Evolutionary conservation across 1,140 invertebrate genomes (phyloP), one percentile per base, ranked within the genome.

Genomic region (Nasonia giraulti): DNA sequence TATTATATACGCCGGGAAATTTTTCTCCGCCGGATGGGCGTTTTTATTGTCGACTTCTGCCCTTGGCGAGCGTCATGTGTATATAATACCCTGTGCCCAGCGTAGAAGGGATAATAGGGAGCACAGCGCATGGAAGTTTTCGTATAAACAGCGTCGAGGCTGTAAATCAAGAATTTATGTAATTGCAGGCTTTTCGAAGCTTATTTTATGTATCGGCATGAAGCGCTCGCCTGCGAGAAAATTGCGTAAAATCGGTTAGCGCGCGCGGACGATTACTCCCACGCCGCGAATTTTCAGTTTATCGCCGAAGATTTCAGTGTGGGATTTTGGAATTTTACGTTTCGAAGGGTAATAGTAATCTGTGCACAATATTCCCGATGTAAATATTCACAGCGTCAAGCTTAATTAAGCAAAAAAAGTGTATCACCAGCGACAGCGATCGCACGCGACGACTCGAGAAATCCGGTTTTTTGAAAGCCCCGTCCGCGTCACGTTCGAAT

Each of bases 201-300:
- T 33, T 27, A 31, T 31, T 71, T 27, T 71, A 71, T 71, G 69
- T 71, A 71, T 71, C 31, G 55, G 55, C 55, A 62, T 7, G 17
- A 20, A 17, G 20, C 55, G 69, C 23, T 31, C 20, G 20, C 23
- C 11, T 5, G 69, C 23, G 69, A 11, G 69, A 71, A 71, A 33
- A 71, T 71, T 33, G 44, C 84, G 82, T 81, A 87, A 87, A 87
- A 82, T 82, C 37, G 8, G 71, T 17, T 12, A 31, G 55, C 77
- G 77, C 50, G 50, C 50, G 20, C 6, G 55, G 55, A 62, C 66
- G 31, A 75, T 80, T 69, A 76, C 87, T 80, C 33, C 40, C 40
- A 78, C 12, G 7, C 47, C 37, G 20, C 55, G 55, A 62, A 62
- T 62, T 62, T 62, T 62, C 55, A 62, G 17, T 62, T 62, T 62